phyloP scores from a whole-genome alignment of 2,797 vertebrate species.

The Hoplostethus atlanticus region DNA sequence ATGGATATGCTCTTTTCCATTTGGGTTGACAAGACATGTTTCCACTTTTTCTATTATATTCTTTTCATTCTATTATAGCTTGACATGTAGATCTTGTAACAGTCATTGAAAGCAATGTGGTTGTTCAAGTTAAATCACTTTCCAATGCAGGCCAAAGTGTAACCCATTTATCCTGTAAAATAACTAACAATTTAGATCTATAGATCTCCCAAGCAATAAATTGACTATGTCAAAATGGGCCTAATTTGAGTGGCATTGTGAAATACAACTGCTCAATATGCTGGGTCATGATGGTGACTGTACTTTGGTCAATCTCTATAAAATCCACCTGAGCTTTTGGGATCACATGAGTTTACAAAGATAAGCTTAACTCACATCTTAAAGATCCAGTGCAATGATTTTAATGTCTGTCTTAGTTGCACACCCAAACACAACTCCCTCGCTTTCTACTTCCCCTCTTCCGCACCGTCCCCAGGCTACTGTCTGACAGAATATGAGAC shows the following conservation, averaged over 20 bases:
- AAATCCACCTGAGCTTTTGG: too few species aligned
- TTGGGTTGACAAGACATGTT: neutral
- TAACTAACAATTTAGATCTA: neutral
- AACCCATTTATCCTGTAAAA: neutral
- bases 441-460: too few species aligned
- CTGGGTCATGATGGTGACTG: neutral
- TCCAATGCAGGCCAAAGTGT: neutral
- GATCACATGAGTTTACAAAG: neutral
- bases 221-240: neutral
- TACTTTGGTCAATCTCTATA: too few species aligned
- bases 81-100: neutral
- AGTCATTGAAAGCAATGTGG: conserved; percentile 2
- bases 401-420: too few species aligned
- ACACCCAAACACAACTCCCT: too few species aligned
- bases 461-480: too few species aligned
- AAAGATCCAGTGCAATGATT: neutral
- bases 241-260: neutral
- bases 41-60: too few species aligned
- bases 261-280: neutral
- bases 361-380: neutral
- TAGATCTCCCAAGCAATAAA: neutral
- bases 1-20: conserved; percentile 1
- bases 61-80: neutral
- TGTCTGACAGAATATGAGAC: too few species aligned
- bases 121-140: conserved; percentile 11